Evolutionary conservation across 2,797 vertebrate species (phyloP).

Genomic region (Sebastes steindachneri): DNA sequence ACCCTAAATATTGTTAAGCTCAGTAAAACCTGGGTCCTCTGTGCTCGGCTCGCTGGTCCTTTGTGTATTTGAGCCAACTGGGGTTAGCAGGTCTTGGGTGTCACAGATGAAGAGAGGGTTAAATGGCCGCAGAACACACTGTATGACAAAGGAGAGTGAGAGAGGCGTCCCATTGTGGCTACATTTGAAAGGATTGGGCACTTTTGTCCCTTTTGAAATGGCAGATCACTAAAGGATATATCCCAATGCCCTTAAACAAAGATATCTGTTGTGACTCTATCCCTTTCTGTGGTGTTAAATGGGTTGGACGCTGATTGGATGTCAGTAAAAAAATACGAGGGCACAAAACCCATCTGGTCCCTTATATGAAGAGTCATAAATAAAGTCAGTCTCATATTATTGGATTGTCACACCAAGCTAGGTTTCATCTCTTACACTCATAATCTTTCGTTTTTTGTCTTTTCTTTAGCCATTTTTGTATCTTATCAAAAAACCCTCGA

Average conservation of each 20-base stretch:
- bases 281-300: conserved; percentile 48
- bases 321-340: conserved; percentile 46
- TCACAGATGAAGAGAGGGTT: conserved; percentile 59
- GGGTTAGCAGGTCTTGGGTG: conserved; percentile 75
- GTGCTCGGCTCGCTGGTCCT: conserved; percentile 37
- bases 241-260: conserved; percentile 67
- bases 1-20: conserved; percentile 65
- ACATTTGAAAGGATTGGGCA: conserved; percentile 70
- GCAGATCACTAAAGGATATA: conserved; percentile 69
- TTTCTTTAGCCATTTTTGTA: background rate
- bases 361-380: conserved; percentile 47
- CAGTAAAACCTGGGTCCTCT: conserved; percentile 45
- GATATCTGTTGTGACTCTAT: conserved; percentile 60
- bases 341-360: conserved; percentile 50
- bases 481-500: background rate
- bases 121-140: conserved; percentile 63
- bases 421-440: conserved; percentile 10
- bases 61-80: conserved; percentile 56
- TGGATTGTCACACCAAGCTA: conserved; percentile 1
- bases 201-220: conserved; percentile 74
- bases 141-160: conserved; percentile 65
- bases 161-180: conserved; percentile 64
- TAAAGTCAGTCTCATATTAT: conserved; percentile 26
- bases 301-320: conserved; percentile 63
- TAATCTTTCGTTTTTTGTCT: background rate